Evolutionary conservation across 2,797 vertebrate species (phyloP).

Genomic region (Bucorvus abyssinicus): DNA sequence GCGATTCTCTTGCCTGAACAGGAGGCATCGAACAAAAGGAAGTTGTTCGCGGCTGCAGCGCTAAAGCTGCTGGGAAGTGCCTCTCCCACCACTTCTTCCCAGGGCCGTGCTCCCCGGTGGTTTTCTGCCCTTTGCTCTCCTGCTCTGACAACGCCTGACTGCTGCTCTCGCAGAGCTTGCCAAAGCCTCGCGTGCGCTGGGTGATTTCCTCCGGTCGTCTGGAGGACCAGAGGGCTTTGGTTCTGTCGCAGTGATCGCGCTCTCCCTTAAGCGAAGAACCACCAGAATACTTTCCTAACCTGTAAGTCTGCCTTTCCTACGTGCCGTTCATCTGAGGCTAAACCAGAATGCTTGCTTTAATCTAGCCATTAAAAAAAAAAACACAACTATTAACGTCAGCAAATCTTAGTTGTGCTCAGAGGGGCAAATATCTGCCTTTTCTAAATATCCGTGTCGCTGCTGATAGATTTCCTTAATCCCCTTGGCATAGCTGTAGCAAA

Average conservation of each 20-base stretch:
- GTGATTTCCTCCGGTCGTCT: background rate
- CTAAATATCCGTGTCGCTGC: constrained; percentile 11
- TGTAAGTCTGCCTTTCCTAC: background rate
- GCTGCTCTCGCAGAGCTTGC: background rate
- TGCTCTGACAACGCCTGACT: background rate
- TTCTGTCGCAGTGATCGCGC: background rate
- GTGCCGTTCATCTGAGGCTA: background rate
- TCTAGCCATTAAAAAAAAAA: background rate
- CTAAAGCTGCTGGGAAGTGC: background rate
- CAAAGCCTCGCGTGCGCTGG: rapidly evolving
- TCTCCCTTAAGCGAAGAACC: background rate
- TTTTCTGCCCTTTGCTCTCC: background rate
- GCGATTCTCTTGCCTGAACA: background rate
- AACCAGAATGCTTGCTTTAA: background rate
- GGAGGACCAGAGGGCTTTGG: background rate
- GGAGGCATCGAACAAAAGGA: background rate
- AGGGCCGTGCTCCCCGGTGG: background rate
- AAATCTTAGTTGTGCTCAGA: background rate
- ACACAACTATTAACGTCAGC: background rate
- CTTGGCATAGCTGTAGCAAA: constrained; percentile 33
- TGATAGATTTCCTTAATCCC: constrained; percentile 47
- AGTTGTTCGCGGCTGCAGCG: background rate
- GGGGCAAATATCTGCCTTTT: background rate
- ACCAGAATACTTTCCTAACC: background rate
- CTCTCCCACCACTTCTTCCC: background rate